Percentiles rank a stretch among this genome's conserved stretches.
phyloP scores from a whole-genome alignment of 2,113 vertebrate species.

The Hydrochoerus hydrochaeris region DNA sequence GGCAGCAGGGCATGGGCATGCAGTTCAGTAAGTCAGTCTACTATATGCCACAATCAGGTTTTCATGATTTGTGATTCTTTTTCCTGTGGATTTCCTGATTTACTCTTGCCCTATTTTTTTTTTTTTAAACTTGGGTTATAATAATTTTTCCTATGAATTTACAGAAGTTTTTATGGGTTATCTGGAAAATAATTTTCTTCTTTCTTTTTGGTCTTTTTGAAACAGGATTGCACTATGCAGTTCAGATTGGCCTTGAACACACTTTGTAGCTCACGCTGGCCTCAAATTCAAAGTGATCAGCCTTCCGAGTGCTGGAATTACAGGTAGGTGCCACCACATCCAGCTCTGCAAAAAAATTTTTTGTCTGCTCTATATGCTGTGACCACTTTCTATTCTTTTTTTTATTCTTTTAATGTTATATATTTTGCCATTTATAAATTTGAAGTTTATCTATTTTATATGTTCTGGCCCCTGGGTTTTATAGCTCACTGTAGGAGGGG shows the following conservation, averaged over 20 bases:
- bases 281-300: no score
- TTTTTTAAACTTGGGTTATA: not conserved
- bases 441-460: conserved; percentile 1
- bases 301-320: no score
- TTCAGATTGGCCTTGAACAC: no score
- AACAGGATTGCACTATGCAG: no score
- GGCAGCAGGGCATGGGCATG: not conserved
- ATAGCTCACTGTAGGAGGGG: not conserved
- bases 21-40: not conserved
- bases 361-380: not conserved
- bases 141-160: conserved; percentile 15
- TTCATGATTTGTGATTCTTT: not conserved
- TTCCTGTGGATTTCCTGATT: not conserved
- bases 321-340: no score
- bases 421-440: not conserved
- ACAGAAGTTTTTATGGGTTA: not conserved
- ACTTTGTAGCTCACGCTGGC: no score
- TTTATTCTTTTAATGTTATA: not conserved
- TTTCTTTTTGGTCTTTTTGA: no score
- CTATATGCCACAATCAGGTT: not conserved
- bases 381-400: not conserved
- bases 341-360: not conserved
- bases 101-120: not conserved
- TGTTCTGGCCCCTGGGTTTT: not conserved
- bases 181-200: not conserved